These are phyloP conservation scores for Sebastes schlegelii DNA, from an alignment of 2,113 vertebrate genomes.

Conservation along the genomic window DNA sequence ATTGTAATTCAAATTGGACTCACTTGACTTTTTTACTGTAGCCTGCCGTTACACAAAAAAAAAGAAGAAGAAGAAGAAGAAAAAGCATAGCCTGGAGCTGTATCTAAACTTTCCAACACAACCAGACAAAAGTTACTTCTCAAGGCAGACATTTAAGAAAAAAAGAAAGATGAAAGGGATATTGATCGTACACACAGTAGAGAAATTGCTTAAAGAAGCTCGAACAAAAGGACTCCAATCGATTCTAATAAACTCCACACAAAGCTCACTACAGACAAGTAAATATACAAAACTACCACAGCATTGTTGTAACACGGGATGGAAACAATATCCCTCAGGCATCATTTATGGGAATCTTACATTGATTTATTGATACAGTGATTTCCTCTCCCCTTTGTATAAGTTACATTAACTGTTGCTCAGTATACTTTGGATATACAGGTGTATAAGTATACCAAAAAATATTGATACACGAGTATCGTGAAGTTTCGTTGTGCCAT, in stretches of 20 bases:
- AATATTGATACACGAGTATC: too few relatives aligned
- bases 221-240: not conserved
- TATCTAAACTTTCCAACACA: slow-evolving; percentile 37
- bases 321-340: not conserved
- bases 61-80: not conserved
- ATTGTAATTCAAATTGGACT: slow-evolving; percentile 57
- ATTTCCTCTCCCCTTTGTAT: not conserved
- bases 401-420: not conserved
- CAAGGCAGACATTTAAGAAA: not conserved
- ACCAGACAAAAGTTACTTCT: slow-evolving; percentile 33
- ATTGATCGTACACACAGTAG: slow-evolving; percentile 2
- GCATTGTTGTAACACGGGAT: not conserved
- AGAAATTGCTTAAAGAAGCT: not conserved
- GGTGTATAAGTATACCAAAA: too few relatives aligned
- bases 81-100: slow-evolving; percentile 26
- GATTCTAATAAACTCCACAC: not conserved
- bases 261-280: not conserved
- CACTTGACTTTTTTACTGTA: slow-evolving; percentile 36
- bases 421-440: too few relatives aligned
- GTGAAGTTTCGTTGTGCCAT: too few relatives aligned
- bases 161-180: not conserved
- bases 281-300: not conserved
- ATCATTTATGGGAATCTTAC: not conserved
- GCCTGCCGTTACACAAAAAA: not conserved
- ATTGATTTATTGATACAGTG: not conserved